Percentiles rank a stretch among this genome's conserved stretches.
Conservation (phyloP, 2,888 invertebrate genomes). For the Drosophila meridionalis region DNA sequence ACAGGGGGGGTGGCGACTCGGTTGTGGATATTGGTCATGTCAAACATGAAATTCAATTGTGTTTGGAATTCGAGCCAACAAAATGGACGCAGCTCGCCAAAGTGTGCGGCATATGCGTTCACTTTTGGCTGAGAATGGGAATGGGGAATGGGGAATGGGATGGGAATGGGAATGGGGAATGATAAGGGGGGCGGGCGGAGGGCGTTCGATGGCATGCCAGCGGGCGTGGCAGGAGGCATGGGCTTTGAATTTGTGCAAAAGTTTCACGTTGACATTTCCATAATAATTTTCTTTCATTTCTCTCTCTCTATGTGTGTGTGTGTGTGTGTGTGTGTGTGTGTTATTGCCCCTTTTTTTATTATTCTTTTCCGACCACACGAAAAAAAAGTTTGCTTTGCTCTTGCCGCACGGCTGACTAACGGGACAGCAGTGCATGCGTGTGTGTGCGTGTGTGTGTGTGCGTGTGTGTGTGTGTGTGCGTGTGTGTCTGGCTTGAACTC, state of each 20-base stretch:
- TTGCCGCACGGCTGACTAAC: conserved; percentile 74
- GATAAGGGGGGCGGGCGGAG: not conserved
- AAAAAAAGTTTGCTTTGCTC: conserved; percentile 69
- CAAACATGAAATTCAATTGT: conserved; percentile 79
- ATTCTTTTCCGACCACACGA: conserved; percentile 20
- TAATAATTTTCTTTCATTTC: conserved; percentile 72
- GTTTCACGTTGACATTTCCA: conserved; percentile 79
- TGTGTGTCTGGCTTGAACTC: conserved; percentile 27
- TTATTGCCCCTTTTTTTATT: conserved; percentile 14
- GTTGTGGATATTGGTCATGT: conserved; percentile 50
- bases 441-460: not conserved
- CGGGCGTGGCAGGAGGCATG: conserved; percentile 8
- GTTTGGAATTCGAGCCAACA: conserved; percentile 54
- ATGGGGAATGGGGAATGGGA: not conserved
- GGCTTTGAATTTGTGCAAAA: conserved; percentile 70
- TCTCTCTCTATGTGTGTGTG: conserved; percentile 1
- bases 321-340: not conserved
- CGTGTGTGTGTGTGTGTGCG: not conserved
- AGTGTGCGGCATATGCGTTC: conserved; percentile 55
- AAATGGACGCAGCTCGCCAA: conserved; percentile 40
- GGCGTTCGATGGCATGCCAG: conserved; percentile 15
- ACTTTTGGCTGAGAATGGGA: not conserved
- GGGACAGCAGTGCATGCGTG: conserved; percentile 22
- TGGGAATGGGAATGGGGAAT: not conserved
- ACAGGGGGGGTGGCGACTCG: not conserved